Evolutionary conservation across 2,888 invertebrate species (phyloP).

Genomic region (Coelopa pilipes): DNA sequence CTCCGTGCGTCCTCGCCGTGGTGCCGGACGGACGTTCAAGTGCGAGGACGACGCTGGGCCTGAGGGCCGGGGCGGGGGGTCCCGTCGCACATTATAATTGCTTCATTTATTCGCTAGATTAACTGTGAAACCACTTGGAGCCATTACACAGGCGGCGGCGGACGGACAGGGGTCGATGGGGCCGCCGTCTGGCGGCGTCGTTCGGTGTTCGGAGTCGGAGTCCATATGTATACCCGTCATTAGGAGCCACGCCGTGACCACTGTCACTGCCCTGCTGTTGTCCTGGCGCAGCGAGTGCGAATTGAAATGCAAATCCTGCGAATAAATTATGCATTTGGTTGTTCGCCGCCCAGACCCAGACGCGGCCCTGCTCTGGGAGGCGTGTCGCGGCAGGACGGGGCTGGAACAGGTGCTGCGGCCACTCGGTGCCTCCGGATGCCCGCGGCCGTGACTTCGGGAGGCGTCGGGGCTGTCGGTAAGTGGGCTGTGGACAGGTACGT

Average conservation of each 20-base stretch:
- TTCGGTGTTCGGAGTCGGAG: neutral
- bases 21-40: neutral
- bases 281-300: slow-evolving; percentile 7
- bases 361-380: neutral
- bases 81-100: slow-evolving; percentile 29
- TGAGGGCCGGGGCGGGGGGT: neutral
- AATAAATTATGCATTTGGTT: slow-evolving; percentile 25
- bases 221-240: neutral
- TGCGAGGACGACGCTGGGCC: neutral
- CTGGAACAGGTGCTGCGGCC: neutral
- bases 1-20: neutral
- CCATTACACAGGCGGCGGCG: neutral
- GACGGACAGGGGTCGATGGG: too few relatives aligned
- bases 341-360: neutral
- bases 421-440: slow-evolving; percentile 10
- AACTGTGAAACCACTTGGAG: slow-evolving; percentile 29
- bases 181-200: neutral
- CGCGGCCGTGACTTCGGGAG: neutral
- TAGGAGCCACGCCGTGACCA: neutral
- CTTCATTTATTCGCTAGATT: slow-evolving; percentile 29
- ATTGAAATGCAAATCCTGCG: slow-evolving; percentile 21
- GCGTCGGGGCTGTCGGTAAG: neutral
- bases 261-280: neutral
- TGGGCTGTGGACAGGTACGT: neutral
- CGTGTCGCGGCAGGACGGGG: neutral